Conservation (phyloP, 2,113 vertebrate species). For the Neomonachus schauinslandi region DNA sequence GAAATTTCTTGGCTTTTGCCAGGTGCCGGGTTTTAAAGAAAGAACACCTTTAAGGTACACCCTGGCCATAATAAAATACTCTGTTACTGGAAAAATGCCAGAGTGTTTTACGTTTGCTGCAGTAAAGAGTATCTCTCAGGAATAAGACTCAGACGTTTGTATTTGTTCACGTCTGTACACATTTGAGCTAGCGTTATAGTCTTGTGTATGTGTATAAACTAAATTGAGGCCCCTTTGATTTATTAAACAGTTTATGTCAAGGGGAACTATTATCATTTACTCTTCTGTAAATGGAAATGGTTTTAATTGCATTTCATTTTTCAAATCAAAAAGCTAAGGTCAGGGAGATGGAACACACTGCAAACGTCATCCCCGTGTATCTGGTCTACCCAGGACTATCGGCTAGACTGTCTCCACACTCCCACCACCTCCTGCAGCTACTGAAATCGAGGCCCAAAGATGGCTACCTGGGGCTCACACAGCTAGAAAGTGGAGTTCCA, state of each 20-base stretch:
- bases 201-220: not conserved
- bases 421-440: not conserved
- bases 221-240: not conserved
- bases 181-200: not conserved
- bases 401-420: not conserved
- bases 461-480: not conserved
- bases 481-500: not conserved
- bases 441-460: not conserved
- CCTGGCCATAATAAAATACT: not conserved
- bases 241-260: conserved; percentile 30
- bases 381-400: not conserved
- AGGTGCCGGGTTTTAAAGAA: not conserved
- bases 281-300: not conserved
- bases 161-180: not conserved
- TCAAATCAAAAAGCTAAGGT: not conserved
- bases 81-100: not conserved
- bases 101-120: not conserved
- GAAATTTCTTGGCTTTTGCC: not conserved
- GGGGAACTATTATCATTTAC: not conserved
- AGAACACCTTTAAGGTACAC: not conserved
- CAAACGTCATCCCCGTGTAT: not conserved
- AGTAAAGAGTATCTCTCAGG: not conserved
- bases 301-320: conserved; percentile 57
- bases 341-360: not conserved
- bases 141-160: not conserved